A percentile compares a stretch with the other conserved stretches of the same genome.
Conservation (phyloP, 1,140 invertebrate species). For the Dendrolimus punctatus region DNA sequence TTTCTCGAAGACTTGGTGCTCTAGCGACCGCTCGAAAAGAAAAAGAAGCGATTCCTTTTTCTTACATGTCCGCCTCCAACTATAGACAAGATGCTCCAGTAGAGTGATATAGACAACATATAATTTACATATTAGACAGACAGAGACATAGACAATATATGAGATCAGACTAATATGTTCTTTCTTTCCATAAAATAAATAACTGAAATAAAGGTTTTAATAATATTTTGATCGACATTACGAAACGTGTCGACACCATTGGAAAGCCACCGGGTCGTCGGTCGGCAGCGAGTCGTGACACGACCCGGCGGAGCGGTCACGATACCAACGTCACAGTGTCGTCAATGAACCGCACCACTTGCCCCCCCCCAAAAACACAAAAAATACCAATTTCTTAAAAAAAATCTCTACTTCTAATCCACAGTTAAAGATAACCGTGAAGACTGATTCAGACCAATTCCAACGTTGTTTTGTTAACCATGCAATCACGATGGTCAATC, state of each 20-base stretch:
- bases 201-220: no score
- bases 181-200: no score
- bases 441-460: conserved; percentile 5
- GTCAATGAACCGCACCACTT: conserved; percentile 35
- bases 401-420: conserved; percentile 17
- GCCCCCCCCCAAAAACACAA: conserved; percentile 18
- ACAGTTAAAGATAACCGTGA: conserved; percentile 14
- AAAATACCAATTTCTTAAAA: conserved; percentile 15
- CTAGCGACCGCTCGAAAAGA: no score
- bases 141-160: no score
- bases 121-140: no score
- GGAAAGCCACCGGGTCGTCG: conserved; percentile 22
- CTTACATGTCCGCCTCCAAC: no score
- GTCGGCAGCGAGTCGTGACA: conserved; percentile 42
- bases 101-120: no score
- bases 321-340: conserved; percentile 18
- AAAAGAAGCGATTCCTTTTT: no score
- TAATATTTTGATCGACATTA: not conserved
- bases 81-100: no score
- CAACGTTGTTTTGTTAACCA: conserved; percentile 31
- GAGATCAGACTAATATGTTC: no score
- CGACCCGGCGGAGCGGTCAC: conserved; percentile 30
- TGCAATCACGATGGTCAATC: conserved; percentile 41
- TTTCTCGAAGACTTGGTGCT: no score
- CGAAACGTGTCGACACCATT: conserved; percentile 15